Evolutionary conservation across 2,113 vertebrate species (phyloP).

Genomic region (Larimichthys polyactis): DNA sequence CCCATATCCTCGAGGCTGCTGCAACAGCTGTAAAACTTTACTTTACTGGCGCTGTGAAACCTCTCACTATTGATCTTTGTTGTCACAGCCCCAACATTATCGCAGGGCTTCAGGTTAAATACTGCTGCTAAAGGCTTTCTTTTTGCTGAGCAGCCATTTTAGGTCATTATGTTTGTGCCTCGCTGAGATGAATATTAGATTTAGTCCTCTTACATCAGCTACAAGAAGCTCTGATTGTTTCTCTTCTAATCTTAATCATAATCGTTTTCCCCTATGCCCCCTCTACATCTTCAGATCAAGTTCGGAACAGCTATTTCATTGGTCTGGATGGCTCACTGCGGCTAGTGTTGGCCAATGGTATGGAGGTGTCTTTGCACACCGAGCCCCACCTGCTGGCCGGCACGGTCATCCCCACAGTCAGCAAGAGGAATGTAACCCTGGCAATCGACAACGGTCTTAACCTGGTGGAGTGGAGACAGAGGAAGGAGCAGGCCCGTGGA

Average conservation of each 20-base stretch:
- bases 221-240: conserved; percentile 37
- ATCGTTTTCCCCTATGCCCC: conserved; percentile 1
- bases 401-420: conserved; percentile 96
- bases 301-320: conserved; percentile 97
- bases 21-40: conserved; percentile 81
- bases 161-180: conserved; percentile 61
- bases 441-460: conserved; percentile 98
- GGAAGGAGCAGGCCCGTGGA: conserved; percentile 95
- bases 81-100: conserved; percentile 70
- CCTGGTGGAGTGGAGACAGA: conserved; percentile 97
- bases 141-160: conserved; percentile 75
- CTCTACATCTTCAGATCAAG: conserved; percentile 89
- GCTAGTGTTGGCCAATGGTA: conserved; percentile 94
- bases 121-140: conserved; percentile 69
- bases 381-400: conserved; percentile 97
- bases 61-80: conserved; percentile 75
- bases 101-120: conserved; percentile 74
- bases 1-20: conserved; percentile 66
- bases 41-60: conserved; percentile 74
- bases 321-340: conserved; percentile 94
- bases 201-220: conserved; percentile 56
- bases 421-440: conserved; percentile 96
- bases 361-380: conserved; percentile 97
- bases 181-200: conserved; percentile 66
- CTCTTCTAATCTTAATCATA: conserved; percentile 29